A percentile compares a stretch with the other conserved stretches of the same genome.
Conservation (phyloP, 2,797 vertebrate genomes). For the Amniataba percoides region DNA sequence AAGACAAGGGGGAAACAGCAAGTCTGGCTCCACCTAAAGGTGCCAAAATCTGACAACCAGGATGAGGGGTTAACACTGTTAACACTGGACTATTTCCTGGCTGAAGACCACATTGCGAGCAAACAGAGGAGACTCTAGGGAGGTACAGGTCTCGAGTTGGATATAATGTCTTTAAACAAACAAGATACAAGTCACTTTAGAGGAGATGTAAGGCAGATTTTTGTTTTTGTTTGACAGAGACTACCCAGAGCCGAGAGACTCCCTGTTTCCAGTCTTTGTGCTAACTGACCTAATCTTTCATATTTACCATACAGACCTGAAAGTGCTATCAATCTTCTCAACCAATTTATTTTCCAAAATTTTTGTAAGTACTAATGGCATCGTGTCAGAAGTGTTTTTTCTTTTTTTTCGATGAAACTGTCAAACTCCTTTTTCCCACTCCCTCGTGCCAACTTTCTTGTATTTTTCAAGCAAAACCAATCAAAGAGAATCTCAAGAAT, state of each 20-base stretch:
- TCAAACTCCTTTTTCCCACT: background rate
- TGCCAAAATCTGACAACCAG: background rate
- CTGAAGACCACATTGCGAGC: too few relatives aligned
- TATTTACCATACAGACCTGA: background rate
- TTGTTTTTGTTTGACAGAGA: background rate
- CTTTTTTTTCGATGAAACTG: background rate
- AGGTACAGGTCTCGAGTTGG: background rate
- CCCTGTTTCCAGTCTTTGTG: background rate
- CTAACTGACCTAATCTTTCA: background rate
- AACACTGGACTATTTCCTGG: background rate
- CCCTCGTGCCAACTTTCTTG: background rate
- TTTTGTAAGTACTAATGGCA: background rate
- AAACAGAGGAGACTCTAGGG: background rate
- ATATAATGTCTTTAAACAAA: too few relatives aligned
- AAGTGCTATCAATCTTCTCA: too few relatives aligned
- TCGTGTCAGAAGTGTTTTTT: background rate
- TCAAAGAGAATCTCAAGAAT: slow-evolving; percentile 5
- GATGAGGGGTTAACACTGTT: background rate
- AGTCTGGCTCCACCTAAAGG: background rate
- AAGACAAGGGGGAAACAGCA: background rate
- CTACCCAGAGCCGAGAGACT: too few relatives aligned
- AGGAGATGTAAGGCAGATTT: background rate
- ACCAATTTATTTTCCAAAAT: background rate
- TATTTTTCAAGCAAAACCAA: background rate
- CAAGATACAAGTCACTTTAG: background rate